Percentiles rank a stretch among this genome's conserved stretches.
Evolutionary conservation across 2,888 invertebrate species (phyloP).

Genomic region (Epinotia demarniana): DNA sequence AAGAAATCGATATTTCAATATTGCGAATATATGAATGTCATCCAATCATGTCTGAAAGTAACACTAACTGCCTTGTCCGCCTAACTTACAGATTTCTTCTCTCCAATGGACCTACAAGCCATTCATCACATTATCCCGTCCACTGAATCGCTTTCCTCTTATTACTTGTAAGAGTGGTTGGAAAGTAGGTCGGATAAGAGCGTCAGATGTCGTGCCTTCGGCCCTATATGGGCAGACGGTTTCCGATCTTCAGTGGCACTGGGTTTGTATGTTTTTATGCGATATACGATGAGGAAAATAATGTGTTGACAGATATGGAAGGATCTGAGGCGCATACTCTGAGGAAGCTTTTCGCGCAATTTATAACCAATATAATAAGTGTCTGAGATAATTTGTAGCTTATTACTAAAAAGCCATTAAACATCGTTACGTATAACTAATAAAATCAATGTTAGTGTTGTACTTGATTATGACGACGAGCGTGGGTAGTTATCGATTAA

Average conservation of each 20-base stretch:
- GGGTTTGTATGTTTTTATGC: conserved; percentile 52
- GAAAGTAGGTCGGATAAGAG: conserved; percentile 74
- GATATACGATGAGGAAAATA: conserved; percentile 48
- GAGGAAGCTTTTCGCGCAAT: conserved; percentile 22
- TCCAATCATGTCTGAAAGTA: conserved; percentile 2
- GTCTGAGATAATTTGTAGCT: conserved; percentile 22
- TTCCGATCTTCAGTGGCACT: conserved; percentile 63
- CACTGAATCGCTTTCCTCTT: conserved; percentile 50
- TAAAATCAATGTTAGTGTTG: conserved; percentile 47
- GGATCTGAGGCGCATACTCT: conserved; percentile 7
- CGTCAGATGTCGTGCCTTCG: conserved; percentile 63
- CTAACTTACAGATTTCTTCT: conserved; percentile 12
- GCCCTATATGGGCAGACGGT: conserved; percentile 67
- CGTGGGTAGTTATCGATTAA: conserved; percentile 52
- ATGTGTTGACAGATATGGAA: conserved; percentile 30
- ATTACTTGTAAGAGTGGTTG: conserved; percentile 54
- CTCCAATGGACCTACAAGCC: conserved; percentile 15
- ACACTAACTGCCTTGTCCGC: no score
- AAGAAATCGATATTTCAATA: neutral
- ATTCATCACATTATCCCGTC: conserved; percentile 36
- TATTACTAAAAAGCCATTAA: conserved; percentile 21
- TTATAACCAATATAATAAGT: conserved; percentile 10
- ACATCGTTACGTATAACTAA: conserved; percentile 31
- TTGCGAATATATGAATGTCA: neutral
- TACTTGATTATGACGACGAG: conserved; percentile 38